Evolutionary conservation across 2,888 invertebrate species (phyloP), one percentile per base, ranked within the genome.

Genomic region (Zelleria hepariella): DNA sequence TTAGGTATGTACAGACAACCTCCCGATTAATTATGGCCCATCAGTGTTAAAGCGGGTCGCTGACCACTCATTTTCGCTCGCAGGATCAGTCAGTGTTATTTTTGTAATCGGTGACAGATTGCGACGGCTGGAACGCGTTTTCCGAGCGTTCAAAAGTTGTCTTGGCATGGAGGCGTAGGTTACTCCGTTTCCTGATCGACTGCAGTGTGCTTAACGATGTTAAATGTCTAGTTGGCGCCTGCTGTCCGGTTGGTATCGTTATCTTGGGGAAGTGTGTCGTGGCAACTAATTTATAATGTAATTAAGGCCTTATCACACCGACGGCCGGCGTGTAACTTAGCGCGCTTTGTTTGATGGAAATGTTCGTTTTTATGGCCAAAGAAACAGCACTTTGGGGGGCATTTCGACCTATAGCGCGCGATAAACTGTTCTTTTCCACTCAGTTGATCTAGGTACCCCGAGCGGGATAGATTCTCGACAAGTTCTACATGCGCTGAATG

Each of bases 1-100:
- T 86, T 87, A 88, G 88, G 88, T 88, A 88, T 84, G 87, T 86
- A 24, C 72, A 71, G 64, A 64, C 65, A 10, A 15, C 10, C 32
- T 42, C 32, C 32, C 77, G 81, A 83, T 86, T 86, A 85, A 86
- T 86, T 86, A 83, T 82, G 82, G 76, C 74, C 80, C 83, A 84
- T 85, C 81, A 80, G 75, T 76, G 74, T 69, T 57, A 69, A 70
- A 75, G 51, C 79, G 75, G 81, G 84, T 84, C 85, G 79, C 70
- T 80, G 82, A 79, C 82, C 83, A 77, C 72, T 42, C 71, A 74
- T 75, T 79, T 79, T 80, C 68, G 78, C 78, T 76, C 79, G 75
- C 67, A 66, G 64, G 62, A 61, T 61, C 63, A 58, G 57, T 61
- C 69, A 70, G 68, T 70, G 73, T 72, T 78, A 78, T 82, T 78